phyloP scores from a whole-genome alignment of 2,888 invertebrate species.

The Shargacucullia verbasci region DNA sequence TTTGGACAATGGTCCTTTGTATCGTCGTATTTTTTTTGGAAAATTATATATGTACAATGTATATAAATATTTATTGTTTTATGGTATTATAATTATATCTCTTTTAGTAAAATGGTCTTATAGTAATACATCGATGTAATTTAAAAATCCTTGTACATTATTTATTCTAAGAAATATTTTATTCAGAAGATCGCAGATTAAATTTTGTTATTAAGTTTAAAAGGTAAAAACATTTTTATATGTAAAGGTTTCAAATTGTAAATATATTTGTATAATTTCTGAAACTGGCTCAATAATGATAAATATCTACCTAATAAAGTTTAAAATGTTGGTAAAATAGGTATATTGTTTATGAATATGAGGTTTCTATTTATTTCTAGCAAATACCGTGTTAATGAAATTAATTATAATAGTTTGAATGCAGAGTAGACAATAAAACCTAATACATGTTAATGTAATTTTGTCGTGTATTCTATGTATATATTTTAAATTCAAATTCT shows the following conservation, averaged over 20 bases:
- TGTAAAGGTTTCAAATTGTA: constrained; percentile 28
- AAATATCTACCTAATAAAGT: constrained; percentile 17
- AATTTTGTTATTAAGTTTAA: too few relatives aligned
- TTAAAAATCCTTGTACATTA: background rate
- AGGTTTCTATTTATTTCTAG: constrained; percentile 36
- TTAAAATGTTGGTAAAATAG: constrained; percentile 22
- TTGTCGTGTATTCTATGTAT: too few relatives aligned
- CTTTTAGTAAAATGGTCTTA: background rate
- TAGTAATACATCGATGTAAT: background rate
- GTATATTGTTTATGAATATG: constrained; percentile 24
- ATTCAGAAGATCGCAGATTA: too few relatives aligned
- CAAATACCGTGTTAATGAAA: constrained; percentile 27
- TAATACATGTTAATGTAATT: background rate
- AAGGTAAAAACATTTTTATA: too few relatives aligned
- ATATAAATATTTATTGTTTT: too few relatives aligned
- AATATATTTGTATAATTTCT: constrained; percentile 42
- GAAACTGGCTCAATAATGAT: constrained; percentile 49
- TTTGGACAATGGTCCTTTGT: background rate
- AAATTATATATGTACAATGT: too few relatives aligned
- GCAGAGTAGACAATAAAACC: constrained; percentile 41
- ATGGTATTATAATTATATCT: too few relatives aligned
- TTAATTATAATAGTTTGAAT: constrained; percentile 31
- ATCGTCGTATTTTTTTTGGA: background rate
- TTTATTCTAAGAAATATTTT: too few relatives aligned
- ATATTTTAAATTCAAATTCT: too few relatives aligned